Conservation (phyloP, 2,888 invertebrate species). For the Matsumyia berberina region DNA sequence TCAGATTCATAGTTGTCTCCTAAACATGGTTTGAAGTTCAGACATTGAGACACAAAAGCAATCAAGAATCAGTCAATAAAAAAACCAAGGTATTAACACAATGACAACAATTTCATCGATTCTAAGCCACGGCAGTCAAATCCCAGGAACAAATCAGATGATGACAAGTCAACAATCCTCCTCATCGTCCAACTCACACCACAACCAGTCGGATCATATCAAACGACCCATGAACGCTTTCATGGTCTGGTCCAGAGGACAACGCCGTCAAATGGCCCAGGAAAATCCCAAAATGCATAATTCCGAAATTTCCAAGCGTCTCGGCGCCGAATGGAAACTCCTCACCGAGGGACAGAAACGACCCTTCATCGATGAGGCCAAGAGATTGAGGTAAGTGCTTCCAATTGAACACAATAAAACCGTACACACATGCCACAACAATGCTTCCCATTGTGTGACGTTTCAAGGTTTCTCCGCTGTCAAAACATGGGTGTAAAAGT, state of each 20-base stretch:
- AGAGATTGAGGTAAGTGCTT: constrained; percentile 89
- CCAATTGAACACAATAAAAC: background rate
- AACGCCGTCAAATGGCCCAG: constrained; percentile 95
- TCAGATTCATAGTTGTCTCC: too few species aligned
- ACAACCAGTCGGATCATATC: constrained; percentile 88
- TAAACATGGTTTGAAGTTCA: background rate
- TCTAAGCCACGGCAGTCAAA: constrained; percentile 66
- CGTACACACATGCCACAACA: constrained; percentile 14
- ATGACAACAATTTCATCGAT: constrained; percentile 77
- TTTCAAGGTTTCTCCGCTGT: constrained; percentile 15
- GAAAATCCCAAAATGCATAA: constrained; percentile 98
- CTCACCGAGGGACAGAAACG: constrained; percentile 94
- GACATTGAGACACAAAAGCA: background rate
- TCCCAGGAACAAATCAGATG: constrained; percentile 61
- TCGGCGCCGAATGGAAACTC: constrained; percentile 97
- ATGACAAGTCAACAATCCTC: constrained; percentile 59
- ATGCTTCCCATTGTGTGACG: constrained; percentile 38
- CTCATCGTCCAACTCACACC: constrained; percentile 77
- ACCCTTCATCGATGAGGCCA: constrained; percentile 98
- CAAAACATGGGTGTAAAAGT: background rate
- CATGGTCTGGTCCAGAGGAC: constrained; percentile 97
- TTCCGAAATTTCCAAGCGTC: constrained; percentile 93
- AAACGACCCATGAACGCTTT: constrained; percentile 99
- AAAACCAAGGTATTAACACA: constrained; percentile 14
- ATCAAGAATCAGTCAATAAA: background rate